Conservation (phyloP, 2,888 invertebrate genomes). For the Agrotis clavis region DNA sequence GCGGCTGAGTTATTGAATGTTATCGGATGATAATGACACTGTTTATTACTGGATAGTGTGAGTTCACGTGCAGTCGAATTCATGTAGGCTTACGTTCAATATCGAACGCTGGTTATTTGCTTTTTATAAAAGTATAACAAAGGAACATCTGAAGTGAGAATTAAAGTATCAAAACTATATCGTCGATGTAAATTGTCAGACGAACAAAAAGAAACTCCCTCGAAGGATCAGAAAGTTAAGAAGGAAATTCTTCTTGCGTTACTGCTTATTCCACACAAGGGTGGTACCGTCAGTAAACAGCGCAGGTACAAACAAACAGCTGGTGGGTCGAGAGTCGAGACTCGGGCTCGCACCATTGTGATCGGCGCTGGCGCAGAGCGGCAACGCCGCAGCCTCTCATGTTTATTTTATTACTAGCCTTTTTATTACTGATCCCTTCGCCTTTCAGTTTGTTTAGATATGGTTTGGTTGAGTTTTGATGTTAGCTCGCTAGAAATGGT, state of each 20-base stretch:
- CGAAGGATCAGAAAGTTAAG: constrained; percentile 14
- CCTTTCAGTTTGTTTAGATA: constrained; percentile 59
- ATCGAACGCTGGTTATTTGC: neutral
- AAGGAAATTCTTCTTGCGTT: constrained; percentile 38
- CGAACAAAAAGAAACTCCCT: neutral
- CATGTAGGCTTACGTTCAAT: constrained; percentile 20
- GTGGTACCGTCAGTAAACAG: constrained; percentile 74
- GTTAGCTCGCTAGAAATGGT: constrained; percentile 57
- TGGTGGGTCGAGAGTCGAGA: constrained; percentile 72
- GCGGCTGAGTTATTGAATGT: constrained; percentile 59
- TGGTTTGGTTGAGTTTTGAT: constrained; percentile 54
- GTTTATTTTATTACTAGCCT: constrained; percentile 65
- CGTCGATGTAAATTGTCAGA: too few relatives aligned
- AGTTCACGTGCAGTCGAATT: constrained; percentile 29
- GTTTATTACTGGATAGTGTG: constrained; percentile 43
- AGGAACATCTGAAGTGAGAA: neutral
- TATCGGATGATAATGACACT: constrained; percentile 55
- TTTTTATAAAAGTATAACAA: neutral
- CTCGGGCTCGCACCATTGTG: constrained; percentile 71
- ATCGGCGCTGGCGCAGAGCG: constrained; percentile 78
- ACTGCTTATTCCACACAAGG: constrained; percentile 47
- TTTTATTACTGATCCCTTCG: constrained; percentile 59
- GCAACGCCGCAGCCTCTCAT: constrained; percentile 78
- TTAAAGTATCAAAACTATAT: too few relatives aligned
- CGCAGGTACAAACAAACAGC: constrained; percentile 86